A percentile compares a stretch with the other conserved stretches of the same genome.
Evolutionary conservation across 92 coral and sea anemone genomes (phyloP).

Genomic region (Virgularia gustaviana): DNA sequence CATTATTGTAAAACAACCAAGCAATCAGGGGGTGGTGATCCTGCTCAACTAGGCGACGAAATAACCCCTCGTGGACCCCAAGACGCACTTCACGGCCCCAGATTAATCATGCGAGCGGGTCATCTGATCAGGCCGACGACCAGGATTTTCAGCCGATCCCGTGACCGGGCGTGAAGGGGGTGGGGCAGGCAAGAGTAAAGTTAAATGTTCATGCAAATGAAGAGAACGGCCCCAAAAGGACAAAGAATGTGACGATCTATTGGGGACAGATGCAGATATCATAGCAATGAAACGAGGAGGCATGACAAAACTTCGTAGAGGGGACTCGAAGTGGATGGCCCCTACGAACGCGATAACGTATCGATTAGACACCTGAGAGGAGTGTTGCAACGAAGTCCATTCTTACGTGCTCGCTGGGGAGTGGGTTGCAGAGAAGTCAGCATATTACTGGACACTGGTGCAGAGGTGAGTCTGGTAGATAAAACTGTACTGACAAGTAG

Average conservation of each 20-base stretch:
- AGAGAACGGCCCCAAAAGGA: background rate
- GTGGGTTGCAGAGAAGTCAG: background rate
- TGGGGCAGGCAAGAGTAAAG: background rate
- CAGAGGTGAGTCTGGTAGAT: constrained; percentile 22
- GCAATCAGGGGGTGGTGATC: background rate
- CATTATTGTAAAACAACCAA: background rate
- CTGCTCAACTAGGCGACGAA: background rate
- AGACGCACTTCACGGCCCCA: background rate
- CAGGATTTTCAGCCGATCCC: background rate
- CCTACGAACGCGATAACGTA: constrained; percentile 7
- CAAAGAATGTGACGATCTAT: background rate
- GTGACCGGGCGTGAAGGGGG: background rate
- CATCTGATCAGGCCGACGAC: background rate
- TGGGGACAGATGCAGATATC: background rate
- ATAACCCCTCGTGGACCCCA: background rate
- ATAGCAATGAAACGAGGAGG: background rate
- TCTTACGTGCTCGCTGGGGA: constrained; percentile 23
- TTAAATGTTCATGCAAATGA: background rate
- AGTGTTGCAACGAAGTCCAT: constrained; percentile 17
- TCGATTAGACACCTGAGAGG: constrained; percentile 10
- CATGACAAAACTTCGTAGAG: background rate
- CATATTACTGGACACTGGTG: constrained; percentile 11
- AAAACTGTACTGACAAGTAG: constrained; percentile 3
- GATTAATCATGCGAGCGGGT: background rate
- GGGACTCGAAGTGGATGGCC: constrained; percentile 7